Percentiles rank a stretch among this genome's conserved stretches.
Conservation (phyloP, 2,113 vertebrate species). For the Mustela lutreola region DNA sequence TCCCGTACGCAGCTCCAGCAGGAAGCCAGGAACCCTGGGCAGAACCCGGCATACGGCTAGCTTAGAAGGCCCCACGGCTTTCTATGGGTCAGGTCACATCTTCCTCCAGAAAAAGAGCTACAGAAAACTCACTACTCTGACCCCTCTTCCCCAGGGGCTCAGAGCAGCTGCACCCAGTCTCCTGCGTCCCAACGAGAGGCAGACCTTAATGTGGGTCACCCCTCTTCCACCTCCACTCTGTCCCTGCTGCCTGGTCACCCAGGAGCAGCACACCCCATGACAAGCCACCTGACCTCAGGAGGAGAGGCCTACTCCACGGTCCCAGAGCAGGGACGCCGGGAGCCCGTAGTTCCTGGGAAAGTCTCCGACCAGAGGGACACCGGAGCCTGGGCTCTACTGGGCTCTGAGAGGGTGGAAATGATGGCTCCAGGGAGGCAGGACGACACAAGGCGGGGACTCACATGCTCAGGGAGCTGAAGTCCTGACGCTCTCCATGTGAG, state of each 20-base stretch:
- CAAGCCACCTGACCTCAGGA: not conserved
- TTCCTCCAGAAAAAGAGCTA: conserved; percentile 11
- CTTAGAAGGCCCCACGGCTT: not conserved
- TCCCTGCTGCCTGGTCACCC: not conserved
- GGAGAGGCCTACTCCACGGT: not conserved
- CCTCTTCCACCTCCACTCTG: not conserved
- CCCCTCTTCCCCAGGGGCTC: not conserved
- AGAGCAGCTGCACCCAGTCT: not conserved
- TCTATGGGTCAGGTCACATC: not conserved
- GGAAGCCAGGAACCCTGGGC: not conserved
- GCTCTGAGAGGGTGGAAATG: not conserved
- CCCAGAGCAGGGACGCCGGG: not conserved
- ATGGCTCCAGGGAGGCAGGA: not conserved
- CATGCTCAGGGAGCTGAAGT: not conserved
- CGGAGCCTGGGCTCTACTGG: not conserved
- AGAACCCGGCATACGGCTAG: not conserved
- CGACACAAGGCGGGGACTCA: not conserved
- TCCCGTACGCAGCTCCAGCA: not conserved
- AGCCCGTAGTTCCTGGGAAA: not conserved
- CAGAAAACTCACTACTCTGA: not conserved
- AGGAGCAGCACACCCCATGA: not conserved
- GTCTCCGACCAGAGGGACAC: not conserved
- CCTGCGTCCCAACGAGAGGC: not conserved
- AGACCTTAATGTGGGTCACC: not conserved
- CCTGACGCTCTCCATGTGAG: not conserved